phyloP scores from a whole-genome alignment of 35 echinoderm and acorn worm genomes.

The Anneissia japonica region DNA sequence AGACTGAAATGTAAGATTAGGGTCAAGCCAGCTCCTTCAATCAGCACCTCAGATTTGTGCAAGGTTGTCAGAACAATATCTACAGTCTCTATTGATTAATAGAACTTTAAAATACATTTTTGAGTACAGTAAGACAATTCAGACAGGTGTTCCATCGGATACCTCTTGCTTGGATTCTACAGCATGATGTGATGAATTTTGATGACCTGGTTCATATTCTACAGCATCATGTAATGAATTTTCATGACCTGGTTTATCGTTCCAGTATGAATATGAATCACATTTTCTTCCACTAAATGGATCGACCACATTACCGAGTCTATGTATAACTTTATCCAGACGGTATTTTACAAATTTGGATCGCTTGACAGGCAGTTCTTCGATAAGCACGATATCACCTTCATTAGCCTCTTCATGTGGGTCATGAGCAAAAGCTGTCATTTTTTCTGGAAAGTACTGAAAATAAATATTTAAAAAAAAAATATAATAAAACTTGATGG shows the following conservation, averaged over 20 bases:
- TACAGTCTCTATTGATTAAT: too few relatives aligned
- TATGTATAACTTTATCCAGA: neutral
- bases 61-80: too few relatives aligned
- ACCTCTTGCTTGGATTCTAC: neutral
- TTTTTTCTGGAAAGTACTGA: neutral
- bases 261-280: neutral
- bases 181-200: neutral
- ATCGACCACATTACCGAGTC: neutral
- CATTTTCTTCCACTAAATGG: slow-evolving; percentile 8
- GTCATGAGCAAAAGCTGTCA: neutral
- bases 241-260: neutral
- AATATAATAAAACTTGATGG: neutral
- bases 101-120: neutral
- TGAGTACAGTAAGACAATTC: too few relatives aligned
- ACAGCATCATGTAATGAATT: neutral
- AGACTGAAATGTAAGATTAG: too few relatives aligned
- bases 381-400: slow-evolving; percentile 3
- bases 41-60: too few relatives aligned
- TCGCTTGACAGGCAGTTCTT: neutral
- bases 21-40: too few relatives aligned
- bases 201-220: neutral
- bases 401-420: neutral
- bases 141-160: neutral
- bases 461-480: neutral
- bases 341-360: neutral